A percentile compares a stretch with the other conserved stretches of the same genome.
phyloP scores from a whole-genome alignment of 1,140 invertebrate genomes.

The Paralvinella palmiformis region DNA sequence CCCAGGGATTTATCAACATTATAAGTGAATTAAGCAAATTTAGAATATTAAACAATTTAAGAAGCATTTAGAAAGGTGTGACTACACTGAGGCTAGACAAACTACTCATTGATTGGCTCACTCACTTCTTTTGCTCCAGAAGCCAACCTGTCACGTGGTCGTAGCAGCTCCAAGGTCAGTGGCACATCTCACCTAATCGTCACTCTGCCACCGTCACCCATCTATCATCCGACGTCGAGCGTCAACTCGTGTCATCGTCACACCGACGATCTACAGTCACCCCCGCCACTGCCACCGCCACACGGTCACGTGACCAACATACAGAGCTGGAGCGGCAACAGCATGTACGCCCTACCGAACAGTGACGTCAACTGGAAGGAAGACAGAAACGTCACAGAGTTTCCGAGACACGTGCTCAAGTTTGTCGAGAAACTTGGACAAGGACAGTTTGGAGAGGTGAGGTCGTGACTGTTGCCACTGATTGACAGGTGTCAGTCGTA shows the following conservation, averaged over 20 bases:
- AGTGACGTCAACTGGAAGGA: slow-evolving; percentile 51
- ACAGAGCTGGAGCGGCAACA: slow-evolving; percentile 52
- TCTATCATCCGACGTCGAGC: not conserved
- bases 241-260: too few species aligned
- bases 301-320: slow-evolving; percentile 22
- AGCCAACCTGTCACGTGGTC: too few species aligned
- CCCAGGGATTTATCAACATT: too few species aligned
- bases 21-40: too few species aligned
- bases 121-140: too few species aligned
- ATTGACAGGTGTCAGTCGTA: not conserved
- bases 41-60: too few species aligned
- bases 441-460: slow-evolving; percentile 74
- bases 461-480: too few species aligned
- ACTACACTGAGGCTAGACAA: too few species aligned
- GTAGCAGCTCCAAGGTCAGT: too few species aligned
- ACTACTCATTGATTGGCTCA: too few species aligned
- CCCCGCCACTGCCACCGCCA: not conserved
- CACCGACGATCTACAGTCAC: not conserved
- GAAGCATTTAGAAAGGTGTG: too few species aligned
- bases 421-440: slow-evolving; percentile 73
- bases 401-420: slow-evolving; percentile 67
- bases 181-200: slow-evolving; percentile 2
- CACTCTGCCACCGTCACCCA: not conserved
- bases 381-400: slow-evolving; percentile 59
- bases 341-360: slow-evolving; percentile 50